Percentiles rank a stretch among this genome's conserved stretches.
phyloP scores from a whole-genome alignment of 1,140 invertebrate genomes.

The Amyelois transitella region DNA sequence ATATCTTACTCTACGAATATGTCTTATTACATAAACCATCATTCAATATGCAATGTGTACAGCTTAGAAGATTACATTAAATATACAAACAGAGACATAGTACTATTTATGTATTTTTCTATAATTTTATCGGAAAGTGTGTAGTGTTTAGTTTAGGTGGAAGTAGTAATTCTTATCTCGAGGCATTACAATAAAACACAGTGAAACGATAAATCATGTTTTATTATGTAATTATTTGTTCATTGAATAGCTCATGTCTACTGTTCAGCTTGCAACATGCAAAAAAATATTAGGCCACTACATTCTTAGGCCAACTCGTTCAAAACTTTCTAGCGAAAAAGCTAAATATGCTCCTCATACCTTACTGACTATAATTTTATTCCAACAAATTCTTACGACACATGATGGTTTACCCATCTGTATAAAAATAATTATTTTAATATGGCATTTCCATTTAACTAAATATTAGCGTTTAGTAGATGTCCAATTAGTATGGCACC shows the following conservation, averaged over 20 bases:
- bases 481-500: neutral
- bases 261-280: neutral
- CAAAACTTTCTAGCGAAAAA: conserved; percentile 4
- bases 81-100: too few relatives aligned
- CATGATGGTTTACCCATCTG: neutral
- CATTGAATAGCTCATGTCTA: conserved; percentile 26
- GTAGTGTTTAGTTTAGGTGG: too few relatives aligned
- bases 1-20: conserved; percentile 13
- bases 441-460: neutral
- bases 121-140: too few relatives aligned
- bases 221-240: conserved; percentile 54
- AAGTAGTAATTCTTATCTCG: too few relatives aligned
- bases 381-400: conserved; percentile 2
- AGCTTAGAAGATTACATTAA: too few relatives aligned
- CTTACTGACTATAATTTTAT: neutral
- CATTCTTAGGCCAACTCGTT: neutral
- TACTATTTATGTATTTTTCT: too few relatives aligned
- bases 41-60: too few relatives aligned
- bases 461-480: neutral
- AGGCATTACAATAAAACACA: conserved; percentile 28
- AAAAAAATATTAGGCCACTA: neutral
- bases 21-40: too few relatives aligned
- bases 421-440: conserved; percentile 3
- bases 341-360: neutral
- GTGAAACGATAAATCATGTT: conserved; percentile 41